Evolutionary conservation across 2,113 vertebrate genomes (phyloP), one percentile per base, ranked within the genome.

Genomic region (Ceuthmochares aereus): DNA sequence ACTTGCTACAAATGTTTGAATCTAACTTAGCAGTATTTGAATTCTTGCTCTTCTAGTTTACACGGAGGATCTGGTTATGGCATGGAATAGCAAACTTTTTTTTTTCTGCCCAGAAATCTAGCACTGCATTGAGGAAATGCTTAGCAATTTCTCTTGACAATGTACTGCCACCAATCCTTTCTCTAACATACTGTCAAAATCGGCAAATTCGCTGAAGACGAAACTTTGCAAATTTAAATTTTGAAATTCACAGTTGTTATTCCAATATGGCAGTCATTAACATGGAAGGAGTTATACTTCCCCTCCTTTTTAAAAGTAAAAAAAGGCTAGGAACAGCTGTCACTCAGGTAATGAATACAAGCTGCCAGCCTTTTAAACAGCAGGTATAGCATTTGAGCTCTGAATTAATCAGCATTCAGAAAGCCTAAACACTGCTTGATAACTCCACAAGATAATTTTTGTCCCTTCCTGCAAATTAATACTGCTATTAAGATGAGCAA

Each of bases 301-400:
- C 88, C 88, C 79, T 74, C 94, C 96, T 87, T 94, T 95, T 96
- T 92, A 94, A 80, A 93, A 93, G 75, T 76, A 91, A 96, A 97
- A 96, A 97, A 88, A 96, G 88, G 93, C 96, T 96, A 87, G 94
- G 96, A 98, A 96, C 96, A 98, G 97, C 97, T 98, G 98, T 97
- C 98, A 98, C 51, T 98, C 98, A 97, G 97, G 95, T 97, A 97
- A 98, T 97, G 97, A 98, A 98, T 97, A 96, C 95, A 98, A 97
- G 92, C 97, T 98, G 96, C 95, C 97, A 98, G 96, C 88, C 96
- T 96, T 97, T 96, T 96, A 97, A 97, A 94, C 93, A 97, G 97
- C 96, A 98, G 97, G 97, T 97, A 96, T 95, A 95, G 90, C 85
- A 95, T 95, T 97, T 54, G 95, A 97, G 90, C 89, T 97, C 95